Evolutionary conservation across 64 coral and sea anemone genomes (phyloP).

Genomic region (Orbicella faveolata): DNA sequence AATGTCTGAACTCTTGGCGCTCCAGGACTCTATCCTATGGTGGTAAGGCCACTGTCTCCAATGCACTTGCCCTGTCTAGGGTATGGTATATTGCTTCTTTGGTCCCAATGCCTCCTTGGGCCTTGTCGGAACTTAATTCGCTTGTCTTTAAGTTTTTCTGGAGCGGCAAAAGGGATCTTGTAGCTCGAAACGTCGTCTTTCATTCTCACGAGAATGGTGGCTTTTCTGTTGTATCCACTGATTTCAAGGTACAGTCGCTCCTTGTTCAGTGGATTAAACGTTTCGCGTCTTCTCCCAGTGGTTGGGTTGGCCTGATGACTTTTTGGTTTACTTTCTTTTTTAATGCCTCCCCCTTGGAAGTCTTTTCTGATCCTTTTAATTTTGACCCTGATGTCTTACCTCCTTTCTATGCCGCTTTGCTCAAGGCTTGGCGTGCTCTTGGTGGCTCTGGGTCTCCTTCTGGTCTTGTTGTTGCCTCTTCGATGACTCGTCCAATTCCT

Average conservation of each 20-base stretch:
- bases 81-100: slow-evolving; percentile 33
- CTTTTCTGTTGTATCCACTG: background rate
- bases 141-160: slow-evolving; percentile 1
- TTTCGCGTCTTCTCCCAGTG: background rate
- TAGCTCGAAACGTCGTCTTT: background rate
- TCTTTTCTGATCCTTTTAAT: background rate
- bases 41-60: slow-evolving; percentile 4
- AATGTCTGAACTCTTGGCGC: slow-evolving; percentile 19
- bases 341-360: no score
- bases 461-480: no score
- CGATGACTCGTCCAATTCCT: no score
- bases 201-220: background rate
- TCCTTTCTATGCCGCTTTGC: background rate
- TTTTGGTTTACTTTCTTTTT: background rate
- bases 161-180: background rate
- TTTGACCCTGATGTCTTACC: background rate
- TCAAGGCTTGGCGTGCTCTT: background rate
- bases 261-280: background rate
- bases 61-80: slow-evolving; percentile 14
- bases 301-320: background rate
- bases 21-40: background rate
- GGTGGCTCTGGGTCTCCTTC: no score
- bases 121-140: background rate
- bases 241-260: background rate
- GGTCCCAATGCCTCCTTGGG: background rate